Conservation (phyloP, 2,888 invertebrate genomes). For the Galerucella calmariensis region DNA sequence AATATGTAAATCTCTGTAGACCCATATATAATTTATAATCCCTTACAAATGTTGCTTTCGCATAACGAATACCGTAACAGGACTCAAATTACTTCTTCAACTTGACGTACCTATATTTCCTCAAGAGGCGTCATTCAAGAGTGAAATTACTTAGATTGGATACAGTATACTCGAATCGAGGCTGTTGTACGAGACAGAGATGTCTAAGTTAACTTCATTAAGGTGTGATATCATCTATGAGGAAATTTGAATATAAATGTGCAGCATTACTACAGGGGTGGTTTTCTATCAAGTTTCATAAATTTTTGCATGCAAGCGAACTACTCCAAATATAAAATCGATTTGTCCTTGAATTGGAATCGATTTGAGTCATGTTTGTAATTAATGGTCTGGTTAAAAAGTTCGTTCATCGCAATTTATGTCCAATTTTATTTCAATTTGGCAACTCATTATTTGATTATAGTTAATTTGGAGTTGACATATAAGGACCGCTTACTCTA, state of each 20-base stretch:
- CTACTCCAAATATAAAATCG: too few species aligned
- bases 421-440: conserved; percentile 62
- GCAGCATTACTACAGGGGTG: not conserved
- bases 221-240: not conserved
- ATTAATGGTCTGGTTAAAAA: too few species aligned
- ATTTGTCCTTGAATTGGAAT: too few species aligned
- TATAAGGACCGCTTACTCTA: too few species aligned
- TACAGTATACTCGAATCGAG: conserved; percentile 9
- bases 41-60: not conserved
- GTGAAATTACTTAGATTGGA: conserved; percentile 14
- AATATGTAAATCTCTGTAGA: not conserved
- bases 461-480: too few species aligned
- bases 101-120: conserved; percentile 3
- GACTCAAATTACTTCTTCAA: conserved; percentile 6
- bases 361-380: too few species aligned
- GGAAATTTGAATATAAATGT: conserved; percentile 17
- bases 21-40: not conserved
- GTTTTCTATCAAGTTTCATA: not conserved
- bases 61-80: not conserved
- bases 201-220: conserved; percentile 13
- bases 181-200: conserved; percentile 5
- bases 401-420: too few species aligned
- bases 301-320: too few species aligned
- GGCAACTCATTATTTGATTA: conserved; percentile 80
- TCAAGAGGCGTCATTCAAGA: conserved; percentile 10